These are phyloP conservation scores for Hylyphantes graminicola DNA, from an alignment of 1,140 invertebrate species.

Conservation along the genomic window DNA sequence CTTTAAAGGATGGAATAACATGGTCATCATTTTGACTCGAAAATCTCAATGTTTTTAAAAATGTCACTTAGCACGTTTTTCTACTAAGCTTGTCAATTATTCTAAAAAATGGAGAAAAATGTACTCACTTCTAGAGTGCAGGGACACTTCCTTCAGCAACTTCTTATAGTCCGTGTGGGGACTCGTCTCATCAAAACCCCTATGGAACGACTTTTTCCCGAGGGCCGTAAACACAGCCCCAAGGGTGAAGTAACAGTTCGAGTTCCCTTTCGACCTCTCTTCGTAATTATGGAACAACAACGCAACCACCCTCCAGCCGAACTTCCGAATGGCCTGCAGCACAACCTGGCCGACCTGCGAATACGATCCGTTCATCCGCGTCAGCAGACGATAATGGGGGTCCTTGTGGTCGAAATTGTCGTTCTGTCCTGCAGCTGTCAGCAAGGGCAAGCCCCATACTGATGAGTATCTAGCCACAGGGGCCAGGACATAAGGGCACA, in stretches of 20 bases:
- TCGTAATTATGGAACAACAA: constrained; percentile 66
- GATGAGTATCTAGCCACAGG: constrained; percentile 88
- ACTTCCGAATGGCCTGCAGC: constrained; percentile 75
- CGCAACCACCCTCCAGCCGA: constrained; percentile 77
- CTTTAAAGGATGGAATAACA: no score
- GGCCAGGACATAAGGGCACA: constrained; percentile 91
- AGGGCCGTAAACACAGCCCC: constrained; percentile 77
- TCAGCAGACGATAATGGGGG: constrained; percentile 79
- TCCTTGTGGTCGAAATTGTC: constrained; percentile 80
- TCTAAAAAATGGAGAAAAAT: neutral
- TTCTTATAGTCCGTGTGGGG: constrained; percentile 71
- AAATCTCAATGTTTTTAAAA: no score
- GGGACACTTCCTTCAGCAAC: constrained; percentile 75
- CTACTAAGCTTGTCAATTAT: no score
- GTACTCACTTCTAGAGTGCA: constrained; percentile 82
- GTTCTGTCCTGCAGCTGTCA: constrained; percentile 86
- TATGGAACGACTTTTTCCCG: constrained; percentile 72
- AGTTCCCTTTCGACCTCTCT: constrained; percentile 72
- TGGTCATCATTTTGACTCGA: no score
- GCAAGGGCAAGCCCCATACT: constrained; percentile 87
- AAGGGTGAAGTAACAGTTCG: constrained; percentile 79
- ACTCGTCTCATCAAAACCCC: constrained; percentile 74
- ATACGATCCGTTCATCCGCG: constrained; percentile 87
- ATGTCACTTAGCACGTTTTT: no score
- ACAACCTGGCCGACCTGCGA: constrained; percentile 74